phyloP scores from a whole-genome alignment of 2,797 vertebrate species.

The Anolis apletophallus region DNA sequence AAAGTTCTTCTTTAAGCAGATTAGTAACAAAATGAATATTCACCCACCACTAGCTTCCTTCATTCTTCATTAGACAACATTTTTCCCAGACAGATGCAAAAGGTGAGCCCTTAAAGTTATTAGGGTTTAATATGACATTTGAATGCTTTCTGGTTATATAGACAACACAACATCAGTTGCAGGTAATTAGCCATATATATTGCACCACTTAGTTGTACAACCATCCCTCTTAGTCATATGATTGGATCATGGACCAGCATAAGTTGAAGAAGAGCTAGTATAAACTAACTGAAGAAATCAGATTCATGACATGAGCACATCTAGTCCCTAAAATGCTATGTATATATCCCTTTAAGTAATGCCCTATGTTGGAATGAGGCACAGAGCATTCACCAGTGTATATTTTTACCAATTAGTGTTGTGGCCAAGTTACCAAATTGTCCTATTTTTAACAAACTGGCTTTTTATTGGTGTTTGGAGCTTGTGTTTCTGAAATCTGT shows the following conservation, averaged over 20 bases:
- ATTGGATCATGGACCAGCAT: background rate
- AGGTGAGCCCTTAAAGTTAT: background rate
- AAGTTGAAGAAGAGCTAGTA: background rate
- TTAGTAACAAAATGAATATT: background rate
- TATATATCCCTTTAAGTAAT: background rate
- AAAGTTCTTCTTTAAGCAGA: conserved; percentile 12
- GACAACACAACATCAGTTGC: background rate
- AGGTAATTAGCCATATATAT: background rate
- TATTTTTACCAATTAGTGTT: conserved; percentile 38
- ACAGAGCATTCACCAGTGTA: background rate
- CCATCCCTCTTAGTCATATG: background rate
- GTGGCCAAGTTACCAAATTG: conserved; percentile 12
- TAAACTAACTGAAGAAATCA: background rate
- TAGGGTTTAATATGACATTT: background rate
- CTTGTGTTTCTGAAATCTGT: conserved; percentile 25
- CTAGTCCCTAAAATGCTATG: background rate
- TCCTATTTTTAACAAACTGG: conserved; percentile 26
- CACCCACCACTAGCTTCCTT: background rate
- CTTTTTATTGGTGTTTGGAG: background rate
- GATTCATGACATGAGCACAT: background rate
- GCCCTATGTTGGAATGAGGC: background rate
- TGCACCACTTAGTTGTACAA: background rate
- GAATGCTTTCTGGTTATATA: background rate
- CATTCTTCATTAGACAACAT: background rate
- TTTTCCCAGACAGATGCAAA: background rate